Percentiles rank a stretch among this genome's conserved stretches.
These are phyloP conservation scores for Paracentrotus lividus DNA, from an alignment of 53 echinoderm and acorn worm genomes.

Conservation along the genomic window DNA sequence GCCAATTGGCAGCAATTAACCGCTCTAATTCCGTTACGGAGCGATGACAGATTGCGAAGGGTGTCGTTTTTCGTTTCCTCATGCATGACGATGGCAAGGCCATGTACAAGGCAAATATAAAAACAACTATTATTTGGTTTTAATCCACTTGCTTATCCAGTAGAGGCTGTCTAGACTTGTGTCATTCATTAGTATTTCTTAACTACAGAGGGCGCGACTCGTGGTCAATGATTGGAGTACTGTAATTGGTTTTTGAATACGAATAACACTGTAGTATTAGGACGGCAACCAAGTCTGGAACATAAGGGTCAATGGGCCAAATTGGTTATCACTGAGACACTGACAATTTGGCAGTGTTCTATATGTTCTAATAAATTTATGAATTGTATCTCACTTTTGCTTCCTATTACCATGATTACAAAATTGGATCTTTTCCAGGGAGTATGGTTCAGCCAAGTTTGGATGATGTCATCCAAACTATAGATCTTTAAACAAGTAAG, in stretches of 20 bases:
- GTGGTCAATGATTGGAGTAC: background rate
- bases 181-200: background rate
- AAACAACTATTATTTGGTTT: background rate
- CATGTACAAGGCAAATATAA: background rate
- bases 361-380: background rate
- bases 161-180: background rate
- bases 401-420: background rate
- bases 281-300: background rate
- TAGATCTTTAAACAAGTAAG: background rate
- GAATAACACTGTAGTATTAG: background rate
- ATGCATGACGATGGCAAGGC: background rate
- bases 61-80: background rate
- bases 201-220: background rate
- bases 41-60: background rate
- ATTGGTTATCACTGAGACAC: background rate
- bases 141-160: background rate
- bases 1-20: constrained; percentile 65
- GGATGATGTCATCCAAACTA: background rate
- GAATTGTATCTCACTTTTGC: background rate
- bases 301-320: background rate
- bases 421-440: background rate
- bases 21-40: constrained; percentile 38
- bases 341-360: background rate
- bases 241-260: background rate
- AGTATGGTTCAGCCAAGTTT: background rate